These are phyloP conservation scores for Chaetodon auriga DNA, from an alignment of 2,113 vertebrate species.

Conservation along the genomic window DNA sequence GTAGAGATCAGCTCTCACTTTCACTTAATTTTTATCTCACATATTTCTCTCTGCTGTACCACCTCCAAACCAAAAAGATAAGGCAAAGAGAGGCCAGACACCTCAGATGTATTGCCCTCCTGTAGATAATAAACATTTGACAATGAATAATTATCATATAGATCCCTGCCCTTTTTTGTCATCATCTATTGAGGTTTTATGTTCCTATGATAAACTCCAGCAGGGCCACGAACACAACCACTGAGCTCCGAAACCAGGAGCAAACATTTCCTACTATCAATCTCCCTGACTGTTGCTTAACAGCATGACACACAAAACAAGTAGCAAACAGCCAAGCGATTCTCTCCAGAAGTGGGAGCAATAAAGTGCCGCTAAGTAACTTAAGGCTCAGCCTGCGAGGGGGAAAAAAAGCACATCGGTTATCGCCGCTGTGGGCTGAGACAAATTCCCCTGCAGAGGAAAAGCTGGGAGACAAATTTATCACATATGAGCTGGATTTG, in stretches of 20 bases:
- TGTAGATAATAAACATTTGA: not conserved
- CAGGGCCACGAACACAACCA: not conserved
- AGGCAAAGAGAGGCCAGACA: not conserved
- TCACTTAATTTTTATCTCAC: conserved; percentile 16
- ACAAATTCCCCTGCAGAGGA: conserved; percentile 34
- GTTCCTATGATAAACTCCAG: not conserved
- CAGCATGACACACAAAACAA: conserved; percentile 21
- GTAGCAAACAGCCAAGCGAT: not conserved
- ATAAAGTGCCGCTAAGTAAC: conserved; percentile 47
- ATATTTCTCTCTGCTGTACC: conserved; percentile 2
- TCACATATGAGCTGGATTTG: conserved; percentile 4
- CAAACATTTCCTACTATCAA: not conserved
- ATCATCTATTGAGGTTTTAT: not conserved
- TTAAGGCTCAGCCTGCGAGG: conserved; percentile 18
- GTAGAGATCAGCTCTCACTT: conserved; percentile 17
- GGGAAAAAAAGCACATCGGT: not conserved
- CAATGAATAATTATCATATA: not conserved
- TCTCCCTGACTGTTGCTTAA: conserved; percentile 6
- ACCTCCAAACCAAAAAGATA: conserved; percentile 20
- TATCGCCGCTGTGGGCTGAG: conserved; percentile 15
- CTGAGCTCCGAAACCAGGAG: conserved; percentile 7
- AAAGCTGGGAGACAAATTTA: conserved; percentile 15
- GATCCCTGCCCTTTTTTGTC: not conserved
- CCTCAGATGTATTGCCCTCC: not conserved
- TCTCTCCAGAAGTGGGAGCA: conserved; percentile 30